Evolutionary conservation across 1,140 invertebrate species (phyloP), one percentile per base, ranked within the genome.

Genomic region (Linepithema humile): DNA sequence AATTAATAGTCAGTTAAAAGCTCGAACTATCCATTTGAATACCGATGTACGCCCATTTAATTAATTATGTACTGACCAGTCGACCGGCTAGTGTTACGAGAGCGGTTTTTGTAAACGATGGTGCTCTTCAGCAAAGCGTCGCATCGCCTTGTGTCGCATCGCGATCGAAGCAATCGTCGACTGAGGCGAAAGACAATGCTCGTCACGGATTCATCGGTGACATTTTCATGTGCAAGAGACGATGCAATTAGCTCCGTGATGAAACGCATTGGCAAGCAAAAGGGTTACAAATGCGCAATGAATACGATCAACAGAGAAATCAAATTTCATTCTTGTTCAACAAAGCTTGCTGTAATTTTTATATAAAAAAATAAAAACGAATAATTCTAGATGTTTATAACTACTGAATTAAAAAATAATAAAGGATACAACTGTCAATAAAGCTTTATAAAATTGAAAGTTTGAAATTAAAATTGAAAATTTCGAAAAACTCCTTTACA

Each of bases 1-100:
- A 91, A 91, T 91, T 90, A 91, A 91, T 90, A 91, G 89, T 88
- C 91, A 60, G 88, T 88, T 85, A 77, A 85, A 82, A 80, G 83
- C 50, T 50, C 69, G 73, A n/a, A 12, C 82, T 80, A 89, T 80
- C 84, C 86, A 87, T 86, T 89, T 74, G 59, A 55, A 62, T 77
- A 77, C 78, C 87, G 72, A 72, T 83, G 89, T 72, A 88, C 88
- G 89, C 80, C 87, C 84, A 78, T 86, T 91, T 90, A 91, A 91
- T 91, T 91, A 91, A 91, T 90, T 87, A 90, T 82, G 89, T 88
- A 86, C 62, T 40, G 86, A 60, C 70, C 72, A 20, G 40, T 5
- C 86, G 73, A 20, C 6, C 40, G 29, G 38, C 50, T 43, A 29
- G 77, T 75, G 77, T 78, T 85, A 64, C 82, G 60, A 57, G 74